Evolutionary conservation across 92 coral and sea anemone genomes (phyloP).

Genomic region (Paramuricea clavata): DNA sequence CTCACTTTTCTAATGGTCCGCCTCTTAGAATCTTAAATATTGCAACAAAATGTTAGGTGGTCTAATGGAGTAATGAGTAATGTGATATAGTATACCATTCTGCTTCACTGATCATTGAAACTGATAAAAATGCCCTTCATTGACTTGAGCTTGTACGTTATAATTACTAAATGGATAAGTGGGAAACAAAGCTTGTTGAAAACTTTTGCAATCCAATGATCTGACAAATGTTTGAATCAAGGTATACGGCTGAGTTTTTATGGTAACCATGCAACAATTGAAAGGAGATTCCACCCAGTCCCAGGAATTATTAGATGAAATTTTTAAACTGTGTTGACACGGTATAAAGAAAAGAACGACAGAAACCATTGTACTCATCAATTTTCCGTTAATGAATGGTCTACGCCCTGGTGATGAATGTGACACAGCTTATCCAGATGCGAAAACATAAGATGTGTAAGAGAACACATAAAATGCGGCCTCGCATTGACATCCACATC

Average conservation of each 20-base stretch:
- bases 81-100: no score
- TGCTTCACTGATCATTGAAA: no score
- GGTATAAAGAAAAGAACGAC: background rate
- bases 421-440: constrained; percentile 27
- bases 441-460: background rate
- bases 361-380: background rate
- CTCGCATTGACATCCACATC: background rate
- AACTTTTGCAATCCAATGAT: no score
- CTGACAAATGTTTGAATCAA: background rate
- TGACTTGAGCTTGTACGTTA: no score
- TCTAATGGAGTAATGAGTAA: no score
- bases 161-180: no score
- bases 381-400: background rate
- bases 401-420: background rate
- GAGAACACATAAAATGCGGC: background rate
- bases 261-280: constrained; percentile 16
- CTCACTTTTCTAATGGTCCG: no score
- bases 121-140: no score
- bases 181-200: no score
- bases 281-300: background rate
- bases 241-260: background rate
- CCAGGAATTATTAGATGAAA: background rate
- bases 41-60: no score
- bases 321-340: background rate
- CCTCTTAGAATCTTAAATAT: no score